phyloP scores from a whole-genome alignment of 2,888 invertebrate species.

The Meloe dianella region DNA sequence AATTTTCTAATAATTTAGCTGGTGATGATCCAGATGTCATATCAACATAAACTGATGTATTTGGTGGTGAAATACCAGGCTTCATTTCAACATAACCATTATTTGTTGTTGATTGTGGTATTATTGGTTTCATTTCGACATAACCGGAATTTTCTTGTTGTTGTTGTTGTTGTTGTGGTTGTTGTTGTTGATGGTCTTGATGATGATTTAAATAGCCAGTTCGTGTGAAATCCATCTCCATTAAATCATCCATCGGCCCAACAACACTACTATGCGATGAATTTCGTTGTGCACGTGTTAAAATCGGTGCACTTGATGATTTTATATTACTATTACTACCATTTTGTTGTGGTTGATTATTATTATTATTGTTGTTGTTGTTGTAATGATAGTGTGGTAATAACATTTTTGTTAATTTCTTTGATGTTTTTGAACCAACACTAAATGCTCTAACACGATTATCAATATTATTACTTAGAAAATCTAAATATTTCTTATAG shows the following conservation, averaged over 20 bases:
- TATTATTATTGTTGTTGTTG: slow-evolving; percentile 32
- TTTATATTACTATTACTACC: slow-evolving; percentile 58
- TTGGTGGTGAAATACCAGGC: slow-evolving; percentile 41
- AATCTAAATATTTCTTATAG: slow-evolving; percentile 40
- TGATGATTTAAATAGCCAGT: slow-evolving; percentile 42
- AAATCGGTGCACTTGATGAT: slow-evolving; percentile 73
- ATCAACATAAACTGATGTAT: slow-evolving; percentile 61
- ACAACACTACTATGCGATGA: slow-evolving; percentile 62
- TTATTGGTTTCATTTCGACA: slow-evolving; percentile 67
- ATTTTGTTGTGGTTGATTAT: background rate
- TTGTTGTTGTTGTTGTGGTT: background rate
- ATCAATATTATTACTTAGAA: slow-evolving; percentile 60
- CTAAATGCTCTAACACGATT: slow-evolving; percentile 76
- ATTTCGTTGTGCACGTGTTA: slow-evolving; percentile 57
- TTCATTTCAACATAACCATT: background rate
- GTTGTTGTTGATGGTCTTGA: background rate
- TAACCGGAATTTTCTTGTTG: slow-evolving; percentile 59
- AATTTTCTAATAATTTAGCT: slow-evolving; percentile 17
- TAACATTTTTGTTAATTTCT: slow-evolving; percentile 52
- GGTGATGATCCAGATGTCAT: slow-evolving; percentile 55
- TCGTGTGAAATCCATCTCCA: slow-evolving; percentile 78
- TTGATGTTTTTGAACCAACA: slow-evolving; percentile 73
- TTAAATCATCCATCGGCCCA: slow-evolving; percentile 76
- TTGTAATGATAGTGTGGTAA: slow-evolving; percentile 44
- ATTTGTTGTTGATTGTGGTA: slow-evolving; percentile 43